Evolutionary conservation across 2,797 vertebrate species (phyloP), one percentile per base, ranked within the genome.

Genomic region (Sebastes itinus): DNA sequence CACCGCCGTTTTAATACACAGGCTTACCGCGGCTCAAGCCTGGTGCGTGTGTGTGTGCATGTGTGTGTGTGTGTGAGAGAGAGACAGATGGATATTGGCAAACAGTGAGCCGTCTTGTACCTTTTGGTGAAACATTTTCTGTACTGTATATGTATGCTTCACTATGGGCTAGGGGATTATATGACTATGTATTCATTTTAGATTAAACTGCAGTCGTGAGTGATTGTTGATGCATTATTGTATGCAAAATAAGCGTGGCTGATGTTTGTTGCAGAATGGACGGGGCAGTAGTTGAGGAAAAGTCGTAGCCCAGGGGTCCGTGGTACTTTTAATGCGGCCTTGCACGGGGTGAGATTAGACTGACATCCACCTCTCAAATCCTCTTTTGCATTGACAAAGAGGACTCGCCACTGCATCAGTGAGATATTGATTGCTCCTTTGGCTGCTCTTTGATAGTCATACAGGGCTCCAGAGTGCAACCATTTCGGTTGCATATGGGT

Each of bases 301-400:
- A 58, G 56, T 27, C 1, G 23, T 58, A 27, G 56, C 56, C 13
- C 25, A 1, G 6, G 13, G 23, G 56, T 25, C 7, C 13, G 7
- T 27, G 56, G 6, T 27, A 14, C 56, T 46, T 27, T 59, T 25
- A 59, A 59, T 28, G 56, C 3, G 14, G 25, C 56, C 56, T 59
- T 28, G 25, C 65, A 52, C 68, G 56, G 46, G 49, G 27, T 42
- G 27, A 69, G 72, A 80, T 82, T 58, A 61, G 32, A 56, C 68
- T 67, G 73, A 65, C 32, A 55, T 70, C 80, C 54, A 67, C 60
- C 67, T 77, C 69, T 72, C 35, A 56, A 65, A 42, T 71, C 16
- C 61, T 55, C 13, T 71, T 72, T 84, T 75, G 54, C 49, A 46
- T 2, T 59, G 49, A 66, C 69, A 72, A 61, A 58, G 71, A 75